Conservation (phyloP, 2,888 invertebrate genomes). For the Marronus borbonicus region DNA sequence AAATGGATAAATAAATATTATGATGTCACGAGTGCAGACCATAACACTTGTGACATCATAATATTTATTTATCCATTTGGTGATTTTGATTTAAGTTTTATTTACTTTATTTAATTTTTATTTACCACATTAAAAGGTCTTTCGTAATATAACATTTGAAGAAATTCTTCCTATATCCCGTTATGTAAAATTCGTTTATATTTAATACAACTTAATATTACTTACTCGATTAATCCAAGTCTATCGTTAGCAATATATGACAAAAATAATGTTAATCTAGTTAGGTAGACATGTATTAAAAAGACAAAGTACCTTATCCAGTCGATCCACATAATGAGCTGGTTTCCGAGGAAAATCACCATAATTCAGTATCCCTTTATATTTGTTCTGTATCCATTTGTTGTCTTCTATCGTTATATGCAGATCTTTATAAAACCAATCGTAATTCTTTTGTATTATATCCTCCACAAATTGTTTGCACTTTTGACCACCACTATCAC, state of each 20-base stretch:
- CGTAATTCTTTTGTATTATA: conserved; percentile 72
- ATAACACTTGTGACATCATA: too few species aligned
- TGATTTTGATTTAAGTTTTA: too few species aligned
- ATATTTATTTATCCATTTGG: too few species aligned
- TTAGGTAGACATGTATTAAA: background rate
- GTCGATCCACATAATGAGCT: conserved; percentile 72
- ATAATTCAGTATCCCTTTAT: conserved; percentile 71
- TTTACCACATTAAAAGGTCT: too few species aligned
- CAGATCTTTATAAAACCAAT: conserved; percentile 72
- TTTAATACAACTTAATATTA: background rate
- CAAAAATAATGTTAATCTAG: background rate
- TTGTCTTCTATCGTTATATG: conserved; percentile 34
- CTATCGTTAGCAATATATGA: conserved; percentile 50
- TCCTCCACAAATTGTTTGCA: conserved; percentile 74
- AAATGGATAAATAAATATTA: too few species aligned
- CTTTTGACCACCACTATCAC: conserved; percentile 69
- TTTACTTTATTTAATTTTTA: too few species aligned
- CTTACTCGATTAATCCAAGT: conserved; percentile 57
- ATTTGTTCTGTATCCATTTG: conserved; percentile 60
- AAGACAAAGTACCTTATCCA: conserved; percentile 68
- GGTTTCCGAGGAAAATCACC: conserved; percentile 76
- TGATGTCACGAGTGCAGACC: too few species aligned
- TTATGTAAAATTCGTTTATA: too few species aligned
- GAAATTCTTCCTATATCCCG: too few species aligned
- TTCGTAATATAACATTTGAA: too few species aligned